Evolutionary conservation across 2,797 vertebrate species (phyloP).

Genomic region (Poecilia wingei): DNA sequence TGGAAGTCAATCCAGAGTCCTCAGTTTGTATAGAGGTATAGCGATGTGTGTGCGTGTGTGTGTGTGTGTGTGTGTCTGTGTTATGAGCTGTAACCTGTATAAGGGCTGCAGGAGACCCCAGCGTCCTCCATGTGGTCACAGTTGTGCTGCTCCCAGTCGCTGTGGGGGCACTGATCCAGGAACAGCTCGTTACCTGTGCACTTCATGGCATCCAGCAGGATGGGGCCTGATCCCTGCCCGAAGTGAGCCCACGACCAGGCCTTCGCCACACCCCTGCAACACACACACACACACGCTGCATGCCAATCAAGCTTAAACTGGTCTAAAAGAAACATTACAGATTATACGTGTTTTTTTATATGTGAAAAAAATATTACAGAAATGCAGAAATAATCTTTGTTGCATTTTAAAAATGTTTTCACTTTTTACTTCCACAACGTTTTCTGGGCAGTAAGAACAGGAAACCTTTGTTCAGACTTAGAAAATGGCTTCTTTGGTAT

Average conservation of each 20-base stretch:
- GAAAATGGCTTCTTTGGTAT: not conserved
- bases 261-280: constrained; percentile 83
- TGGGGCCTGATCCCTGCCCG: constrained; percentile 87
- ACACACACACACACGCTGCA: constrained; percentile 11
- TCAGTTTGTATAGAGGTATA: too few species aligned
- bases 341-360: not conserved
- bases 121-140: constrained; percentile 97
- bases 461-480: not conserved
- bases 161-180: constrained; percentile 89
- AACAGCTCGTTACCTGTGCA: constrained; percentile 91
- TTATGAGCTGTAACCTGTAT: constrained; percentile 72
- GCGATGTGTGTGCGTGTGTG: not conserved
- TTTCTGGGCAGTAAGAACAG: not conserved
- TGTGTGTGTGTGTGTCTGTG: constrained; percentile 20
- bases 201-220: constrained; percentile 89
- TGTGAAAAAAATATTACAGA: not conserved
- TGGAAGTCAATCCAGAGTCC: too few species aligned
- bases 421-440: not conserved
- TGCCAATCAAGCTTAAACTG: not conserved
- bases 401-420: not conserved
- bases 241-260: constrained; percentile 91
- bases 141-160: constrained; percentile 93
- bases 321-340: not conserved
- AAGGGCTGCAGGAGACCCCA: constrained; percentile 88
- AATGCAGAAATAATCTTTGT: not conserved